Evolutionary conservation across 2,888 invertebrate genomes (phyloP), one percentile per base, ranked within the genome.

Genomic region (Stictocephala bisonia): DNA sequence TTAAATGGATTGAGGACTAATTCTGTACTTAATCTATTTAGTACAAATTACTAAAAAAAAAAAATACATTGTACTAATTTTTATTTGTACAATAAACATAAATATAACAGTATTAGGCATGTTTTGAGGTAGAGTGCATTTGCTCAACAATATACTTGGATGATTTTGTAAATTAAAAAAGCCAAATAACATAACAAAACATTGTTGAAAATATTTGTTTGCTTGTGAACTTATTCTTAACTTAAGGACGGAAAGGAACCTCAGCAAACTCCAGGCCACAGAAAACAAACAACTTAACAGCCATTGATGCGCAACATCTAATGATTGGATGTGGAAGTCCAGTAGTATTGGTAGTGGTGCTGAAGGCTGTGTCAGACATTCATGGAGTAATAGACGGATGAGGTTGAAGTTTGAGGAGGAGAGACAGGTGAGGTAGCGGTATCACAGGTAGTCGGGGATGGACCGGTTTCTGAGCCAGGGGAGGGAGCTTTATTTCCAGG

Each of bases 301-400:
- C 20, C n/a, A n/a, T n/a, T n/a, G n/a, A n/a, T n/a, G n/a, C n/a
- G 40, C 31, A 22, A 60, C 60, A 64, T 44, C 64, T 64, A 64
- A 6, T 35, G 64, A 9, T 64, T 64, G 26, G 64, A 40, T 4
- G 41, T 41, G 3, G 56, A 56, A 15, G 64, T 26, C 15, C 26
- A 31, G 69, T 69, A 73, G 44, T 73, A 73, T 27, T 69, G 69
- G 60, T 70, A 69, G 60, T 73, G 69, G 20, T 73, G 69, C 44
- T 73, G 69, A 22, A 66, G 44, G 44, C 48, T 73, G 70, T 79
- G 80, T 93, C 91, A 94, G 85, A 94, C 93, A 82, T 94, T 94
- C 94, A 94, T 93, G 51, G 93, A 93, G 82, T 94, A 94, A 83
- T 77, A 93, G 35, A 93, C 86, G 41, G 91, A 90, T 77, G 85